Base-by-base conservation (phyloP, 2,113 vertebrate genomes). In the Potamarius usumacintae region DNA sequence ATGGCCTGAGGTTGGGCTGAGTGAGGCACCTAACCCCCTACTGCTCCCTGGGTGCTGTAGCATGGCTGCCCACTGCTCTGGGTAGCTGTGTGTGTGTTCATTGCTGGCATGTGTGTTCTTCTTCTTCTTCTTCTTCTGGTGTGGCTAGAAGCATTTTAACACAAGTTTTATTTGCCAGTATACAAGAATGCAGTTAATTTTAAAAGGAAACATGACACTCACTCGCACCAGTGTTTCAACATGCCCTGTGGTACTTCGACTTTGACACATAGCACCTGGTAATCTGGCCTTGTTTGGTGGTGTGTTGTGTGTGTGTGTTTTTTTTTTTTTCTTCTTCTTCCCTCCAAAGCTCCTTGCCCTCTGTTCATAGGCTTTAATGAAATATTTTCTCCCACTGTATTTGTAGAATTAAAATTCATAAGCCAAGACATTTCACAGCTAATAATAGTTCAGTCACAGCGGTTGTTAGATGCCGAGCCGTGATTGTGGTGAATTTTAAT, bases 401-500 rank as follows among this genome's bases (percentile, higher is more conserved):
- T 89, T 79, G 83, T 83, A 65, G 83, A 85, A 85, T 88, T 84
- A 71, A 84, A 77, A 88, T 85, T 88, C 84, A 89, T 85, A 87
- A 88, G 62, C 82, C 4, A 48, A 76, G 71, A 42, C 84, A 85
- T 84, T 87, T 55, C 9, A 67, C 30, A 72, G 60, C 87, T 89
- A 74, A 92, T 88, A 88, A 89, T 87, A 89, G 86, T 87, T 82
- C 83, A 84, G 86, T 85, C 86, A 84, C 89, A 89, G 63, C 53
- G 48, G 89, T 92, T 92, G 90, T 92, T 92, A 89, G 91, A 91
- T 87, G 87, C 86, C 83, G 72, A 82, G 60, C 91, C 92, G 82
- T 89, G 89, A 92, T 91, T 91, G 81, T 90, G 74, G 86, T 84
- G 58, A 91, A 94, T 93, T 92, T 78, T 92, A 93, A 93, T 93